phyloP scores from a whole-genome alignment of 2,797 vertebrate species.

The Ctenopoma multispine region DNA sequence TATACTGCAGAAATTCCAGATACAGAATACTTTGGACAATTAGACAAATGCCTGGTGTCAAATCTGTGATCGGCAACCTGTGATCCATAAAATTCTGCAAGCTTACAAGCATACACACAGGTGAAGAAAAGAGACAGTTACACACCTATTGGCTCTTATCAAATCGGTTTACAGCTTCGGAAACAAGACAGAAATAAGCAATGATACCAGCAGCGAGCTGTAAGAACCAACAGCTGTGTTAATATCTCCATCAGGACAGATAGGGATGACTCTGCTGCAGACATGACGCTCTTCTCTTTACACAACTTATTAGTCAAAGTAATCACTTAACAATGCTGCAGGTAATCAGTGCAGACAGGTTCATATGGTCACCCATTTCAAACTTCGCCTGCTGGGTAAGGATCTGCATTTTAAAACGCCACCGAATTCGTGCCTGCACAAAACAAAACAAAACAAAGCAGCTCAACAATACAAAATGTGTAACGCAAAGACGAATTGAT shows the following conservation, averaged over 20 bases:
- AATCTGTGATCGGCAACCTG: slow-evolving; percentile 34
- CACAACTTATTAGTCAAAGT: slow-evolving; percentile 67
- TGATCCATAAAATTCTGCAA: slow-evolving; percentile 37
- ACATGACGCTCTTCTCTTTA: slow-evolving; percentile 54
- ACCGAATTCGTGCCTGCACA: slow-evolving; percentile 11
- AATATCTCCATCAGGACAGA: slow-evolving; percentile 55
- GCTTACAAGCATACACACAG: slow-evolving; percentile 14
- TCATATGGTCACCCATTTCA: slow-evolving; percentile 62
- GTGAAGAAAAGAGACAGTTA: slow-evolving; percentile 23
- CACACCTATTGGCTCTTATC: slow-evolving; percentile 44
- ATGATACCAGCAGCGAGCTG: slow-evolving; percentile 43
- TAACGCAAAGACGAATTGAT: slow-evolving; percentile 48
- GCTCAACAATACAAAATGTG: slow-evolving; percentile 2
- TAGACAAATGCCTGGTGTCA: slow-evolving; percentile 19
- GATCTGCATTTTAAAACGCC: slow-evolving; percentile 56
- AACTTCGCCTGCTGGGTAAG: slow-evolving; percentile 50
- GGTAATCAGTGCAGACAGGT: slow-evolving; percentile 72
- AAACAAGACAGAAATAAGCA: slow-evolving; percentile 55
- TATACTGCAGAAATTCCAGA: slow-evolving; percentile 11
- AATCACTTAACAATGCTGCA: slow-evolving; percentile 59
- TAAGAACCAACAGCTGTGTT: slow-evolving; percentile 56
- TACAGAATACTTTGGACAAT: slow-evolving; percentile 7
- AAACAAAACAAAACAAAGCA: slow-evolving; percentile 1
- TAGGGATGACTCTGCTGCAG: slow-evolving; percentile 45
- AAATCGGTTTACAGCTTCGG: slow-evolving; percentile 54